Conservation (phyloP, 2,797 vertebrate species). For the Acipenser ruthenus region DNA sequence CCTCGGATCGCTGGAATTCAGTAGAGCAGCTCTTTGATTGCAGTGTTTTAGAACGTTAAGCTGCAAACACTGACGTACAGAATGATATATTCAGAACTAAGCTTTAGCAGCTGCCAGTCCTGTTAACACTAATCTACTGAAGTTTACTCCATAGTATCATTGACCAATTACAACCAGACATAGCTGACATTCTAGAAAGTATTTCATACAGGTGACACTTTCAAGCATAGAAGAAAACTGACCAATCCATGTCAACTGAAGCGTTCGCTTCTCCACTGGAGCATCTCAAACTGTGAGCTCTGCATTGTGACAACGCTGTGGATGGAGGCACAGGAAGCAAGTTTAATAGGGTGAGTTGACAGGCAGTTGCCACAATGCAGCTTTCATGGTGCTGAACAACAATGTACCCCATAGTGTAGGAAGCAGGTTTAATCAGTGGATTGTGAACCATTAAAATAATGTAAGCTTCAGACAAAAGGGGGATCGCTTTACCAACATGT, state of each 20-base stretch:
- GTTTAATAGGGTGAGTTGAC: no score
- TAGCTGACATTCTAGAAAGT: not conserved
- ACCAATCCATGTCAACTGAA: no score
- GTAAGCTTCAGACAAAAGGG: conserved; percentile 4
- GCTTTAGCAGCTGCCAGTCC: not conserved
- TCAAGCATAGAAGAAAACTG: no score
- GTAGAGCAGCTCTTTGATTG: no score
- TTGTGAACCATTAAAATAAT: not conserved
- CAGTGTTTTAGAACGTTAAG: no score
- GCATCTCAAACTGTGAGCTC: no score
- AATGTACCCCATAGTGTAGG: not conserved
- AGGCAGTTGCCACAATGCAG: not conserved
- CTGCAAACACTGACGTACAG: not conserved
- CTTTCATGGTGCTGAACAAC: conserved; percentile 3
- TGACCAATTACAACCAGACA: not conserved
- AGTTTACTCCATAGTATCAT: not conserved
- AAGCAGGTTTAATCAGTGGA: not conserved
- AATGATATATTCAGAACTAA: not conserved
- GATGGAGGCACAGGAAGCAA: no score
- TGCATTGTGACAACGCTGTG: no score
- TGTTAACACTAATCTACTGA: no score
- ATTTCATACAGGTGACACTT: conserved; percentile 5
- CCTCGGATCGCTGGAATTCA: no score
- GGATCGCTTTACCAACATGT: conserved; percentile 59
- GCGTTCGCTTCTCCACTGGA: no score